Evolutionary conservation across 2,888 invertebrate species (phyloP), one percentile per base, ranked within the genome.

Genomic region (Amorpha juglandis): DNA sequence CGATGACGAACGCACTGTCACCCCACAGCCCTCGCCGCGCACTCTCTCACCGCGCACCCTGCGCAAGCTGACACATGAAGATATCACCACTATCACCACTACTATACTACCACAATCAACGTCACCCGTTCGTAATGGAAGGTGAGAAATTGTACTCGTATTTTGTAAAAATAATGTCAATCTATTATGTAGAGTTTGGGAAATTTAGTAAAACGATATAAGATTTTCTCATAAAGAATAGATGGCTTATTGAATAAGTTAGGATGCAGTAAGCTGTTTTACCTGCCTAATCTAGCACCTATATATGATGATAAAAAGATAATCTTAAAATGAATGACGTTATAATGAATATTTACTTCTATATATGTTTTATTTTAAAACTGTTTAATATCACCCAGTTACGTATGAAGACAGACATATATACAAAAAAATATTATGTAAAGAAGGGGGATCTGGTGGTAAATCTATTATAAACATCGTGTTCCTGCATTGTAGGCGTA

Each of bases 61-160:
- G 1, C 85, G 85, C 58, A 92, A 92, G 74, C 77, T 91, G 67
- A 86, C 88, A 6, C 92, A 90, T 67, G 92, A 93, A 69, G 88
- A 91, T 71, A 78, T 90, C 73, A 91, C 87, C 74, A 88, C 87
- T 68, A 89, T 88, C 67, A 87, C 87, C 19, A 85, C 81, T 21
- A 63, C 72, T 35, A 69, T 74, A 27, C 71, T 78, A 7, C 80
- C 83, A 62, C 77, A 83, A 16, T 72, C 84, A 42, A 67, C 78
- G 6, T 82, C 90, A 64, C 87, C 91, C 63, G 73, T 86, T 69
- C 82, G 77, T 63, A 92, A 92, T 74, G 92, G 91, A 80, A 88
- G 90, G 92, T 91, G 48, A 83, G 87, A 79, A 8, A 16, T 63
- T 63, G 45, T 47, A 14, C 2, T 33, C 35, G 4, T 47, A 8